A percentile compares a stretch with the other conserved stretches of the same genome.
phyloP scores from a whole-genome alignment of 1,140 invertebrate genomes.

The Chlorops oryzae region DNA sequence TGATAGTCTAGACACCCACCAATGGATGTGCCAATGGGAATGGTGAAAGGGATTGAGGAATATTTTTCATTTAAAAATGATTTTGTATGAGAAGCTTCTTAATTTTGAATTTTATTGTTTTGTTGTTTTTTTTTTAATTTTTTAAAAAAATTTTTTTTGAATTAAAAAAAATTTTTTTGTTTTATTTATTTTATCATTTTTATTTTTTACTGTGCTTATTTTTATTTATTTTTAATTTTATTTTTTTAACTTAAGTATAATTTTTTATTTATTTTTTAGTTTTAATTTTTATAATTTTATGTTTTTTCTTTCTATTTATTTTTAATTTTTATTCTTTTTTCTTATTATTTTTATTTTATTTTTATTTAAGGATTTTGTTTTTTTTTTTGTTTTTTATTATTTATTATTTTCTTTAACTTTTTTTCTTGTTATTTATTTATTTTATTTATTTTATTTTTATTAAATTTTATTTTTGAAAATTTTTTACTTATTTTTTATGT shows the following conservation, averaged over 20 bases:
- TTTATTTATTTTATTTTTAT: background rate
- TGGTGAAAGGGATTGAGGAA: too few species aligned
- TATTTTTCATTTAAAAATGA: too few species aligned
- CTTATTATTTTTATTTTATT: background rate
- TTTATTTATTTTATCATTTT: background rate
- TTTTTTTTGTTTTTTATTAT: too few species aligned
- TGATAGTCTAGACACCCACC: too few species aligned
- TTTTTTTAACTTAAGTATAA: background rate
- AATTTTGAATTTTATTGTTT: too few species aligned
- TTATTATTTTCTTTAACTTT: too few species aligned
- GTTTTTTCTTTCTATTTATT: background rate
- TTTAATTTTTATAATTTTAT: background rate
- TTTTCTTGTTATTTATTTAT: too few species aligned
- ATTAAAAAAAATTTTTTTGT: background rate
- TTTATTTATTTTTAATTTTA: background rate
- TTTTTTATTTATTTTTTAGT: background rate
- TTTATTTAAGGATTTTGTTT: background rate
- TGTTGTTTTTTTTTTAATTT: too few species aligned
- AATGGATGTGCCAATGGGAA: too few species aligned
- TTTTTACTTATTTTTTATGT: background rate
- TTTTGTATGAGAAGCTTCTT: too few species aligned
- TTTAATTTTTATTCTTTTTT: background rate
- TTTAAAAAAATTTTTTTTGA: too few species aligned
- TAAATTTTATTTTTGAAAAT: background rate
- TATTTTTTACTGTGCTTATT: background rate